Evolutionary conservation across 1,140 invertebrate genomes (phyloP), one percentile per base, ranked within the genome.

Genomic region (Anadara kagoshimensis): DNA sequence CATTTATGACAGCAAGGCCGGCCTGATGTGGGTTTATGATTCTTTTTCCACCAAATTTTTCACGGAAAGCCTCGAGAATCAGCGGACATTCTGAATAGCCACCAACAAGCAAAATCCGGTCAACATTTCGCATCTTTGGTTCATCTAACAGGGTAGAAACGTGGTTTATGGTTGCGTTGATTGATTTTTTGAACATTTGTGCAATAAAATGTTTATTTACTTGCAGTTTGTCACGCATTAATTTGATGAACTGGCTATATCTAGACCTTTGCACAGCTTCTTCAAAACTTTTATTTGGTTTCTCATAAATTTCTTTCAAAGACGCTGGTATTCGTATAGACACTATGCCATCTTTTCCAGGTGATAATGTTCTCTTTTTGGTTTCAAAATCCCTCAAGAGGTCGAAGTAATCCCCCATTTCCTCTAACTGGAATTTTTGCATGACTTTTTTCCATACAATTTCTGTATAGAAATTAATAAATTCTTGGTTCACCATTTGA

Each of bases 1-100:
- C 70, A 49, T 65, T 72, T 11, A 72, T 26, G 14, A 72, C 70
- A 8, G 70, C 62, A n/a, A 72, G 51, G 7, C 70, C 70, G 26
- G 70, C 29, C 11, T 72, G 62, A 16, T 66, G 44, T 22, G 70
- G 70, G 0, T 66, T 54, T 41, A 72, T 65, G 10, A 72, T 24
- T 24, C 44, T 20, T 20, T n/a, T 36, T 8, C 47, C 20, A 5
- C 62, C 62, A 51, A 72, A 72, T 20, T 53, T 43, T 22, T 57
- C 59, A 36, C 53, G 45, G 8, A 72, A 36, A 5, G 43, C 54
- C 12, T 65, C 22, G 26, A 66, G 62, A 1, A 72, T 49, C 41
- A 72, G 29, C 12, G 36, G 53, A 1, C 53, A 72, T 61, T 72
- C 70, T 5, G 70, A 72, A 59, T 66, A 72, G 16, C 62, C 62